Conservation (phyloP, 2,797 vertebrate species). For the Argentina silus region DNA sequence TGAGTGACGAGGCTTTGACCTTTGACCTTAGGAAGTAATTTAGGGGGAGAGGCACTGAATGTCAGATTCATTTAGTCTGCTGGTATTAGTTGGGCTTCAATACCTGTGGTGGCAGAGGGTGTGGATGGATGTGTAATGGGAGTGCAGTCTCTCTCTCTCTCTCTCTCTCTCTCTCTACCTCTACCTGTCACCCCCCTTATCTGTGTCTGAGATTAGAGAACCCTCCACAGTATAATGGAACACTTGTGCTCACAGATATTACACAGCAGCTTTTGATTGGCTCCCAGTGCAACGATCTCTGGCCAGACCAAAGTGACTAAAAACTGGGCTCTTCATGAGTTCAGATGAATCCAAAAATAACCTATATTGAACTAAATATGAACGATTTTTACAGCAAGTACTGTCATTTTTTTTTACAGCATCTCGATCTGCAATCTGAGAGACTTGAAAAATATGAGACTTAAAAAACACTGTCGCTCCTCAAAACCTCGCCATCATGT, state of each 20-base stretch:
- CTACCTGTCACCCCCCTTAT: constrained; percentile 33
- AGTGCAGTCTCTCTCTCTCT: constrained; percentile 24
- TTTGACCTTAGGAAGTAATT: constrained; percentile 82
- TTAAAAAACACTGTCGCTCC: not conserved
- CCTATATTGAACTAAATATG: not conserved
- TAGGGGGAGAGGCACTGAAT: constrained; percentile 73
- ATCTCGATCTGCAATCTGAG: not conserved
- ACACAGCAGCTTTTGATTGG: too few relatives aligned
- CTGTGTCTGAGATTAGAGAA: constrained; percentile 14
- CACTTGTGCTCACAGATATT: not conserved
- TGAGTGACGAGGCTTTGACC: constrained; percentile 79
- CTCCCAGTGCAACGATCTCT: not conserved
- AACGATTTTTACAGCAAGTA: not conserved
- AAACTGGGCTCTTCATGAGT: too few relatives aligned
- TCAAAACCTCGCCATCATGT: not conserved
- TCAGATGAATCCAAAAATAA: too few relatives aligned
- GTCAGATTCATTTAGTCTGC: constrained; percentile 67
- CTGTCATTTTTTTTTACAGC: not conserved
- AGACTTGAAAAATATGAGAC: not conserved
- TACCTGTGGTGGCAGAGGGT: constrained; percentile 55
- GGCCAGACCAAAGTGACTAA: not conserved
- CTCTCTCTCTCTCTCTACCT: constrained; percentile 42
- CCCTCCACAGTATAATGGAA: constrained; percentile 5
- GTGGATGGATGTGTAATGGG: constrained; percentile 62
- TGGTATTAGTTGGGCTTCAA: constrained; percentile 54